phyloP scores from a whole-genome alignment of 1,140 invertebrate species.

The Anastrepha ludens region DNA sequence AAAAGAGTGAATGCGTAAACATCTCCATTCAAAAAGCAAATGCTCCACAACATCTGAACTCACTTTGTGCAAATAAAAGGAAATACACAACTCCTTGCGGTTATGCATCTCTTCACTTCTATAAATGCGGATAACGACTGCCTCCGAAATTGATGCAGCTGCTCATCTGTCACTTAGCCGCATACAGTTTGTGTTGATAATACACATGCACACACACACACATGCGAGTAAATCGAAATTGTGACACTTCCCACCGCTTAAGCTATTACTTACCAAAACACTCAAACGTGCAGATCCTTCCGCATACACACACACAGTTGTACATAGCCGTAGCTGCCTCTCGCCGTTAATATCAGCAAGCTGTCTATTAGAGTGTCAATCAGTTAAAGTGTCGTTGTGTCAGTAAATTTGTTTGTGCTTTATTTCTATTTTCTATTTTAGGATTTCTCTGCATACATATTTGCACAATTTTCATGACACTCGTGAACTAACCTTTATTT shows the following conservation, averaged over 20 bases:
- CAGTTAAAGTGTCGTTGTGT: constrained; percentile 47
- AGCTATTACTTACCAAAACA: background rate
- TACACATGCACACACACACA: background rate
- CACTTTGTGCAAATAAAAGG: background rate
- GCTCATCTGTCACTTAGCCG: background rate
- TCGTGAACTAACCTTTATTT: constrained; percentile 2
- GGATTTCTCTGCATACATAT: background rate
- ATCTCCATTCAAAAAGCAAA: too few relatives aligned
- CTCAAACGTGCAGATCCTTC: background rate
- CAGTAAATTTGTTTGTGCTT: constrained; percentile 33
- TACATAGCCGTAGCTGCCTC: background rate
- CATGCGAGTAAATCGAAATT: background rate
- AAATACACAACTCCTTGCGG: background rate
- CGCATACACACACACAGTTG: background rate
- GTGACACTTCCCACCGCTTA: background rate
- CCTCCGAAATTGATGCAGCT: background rate
- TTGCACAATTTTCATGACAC: constrained; percentile 18
- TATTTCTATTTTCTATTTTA: constrained; percentile 6
- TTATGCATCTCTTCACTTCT: background rate
- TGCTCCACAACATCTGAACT: too few relatives aligned
- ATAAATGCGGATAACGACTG: background rate
- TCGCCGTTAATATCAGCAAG: constrained; percentile 11
- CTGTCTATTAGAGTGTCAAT: constrained; percentile 46
- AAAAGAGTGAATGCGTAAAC: too few relatives aligned
- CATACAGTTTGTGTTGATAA: background rate